Percentiles rank a stretch among this genome's conserved stretches.
Conservation (phyloP, 2,888 invertebrate genomes). For the Lymantria monacha region DNA sequence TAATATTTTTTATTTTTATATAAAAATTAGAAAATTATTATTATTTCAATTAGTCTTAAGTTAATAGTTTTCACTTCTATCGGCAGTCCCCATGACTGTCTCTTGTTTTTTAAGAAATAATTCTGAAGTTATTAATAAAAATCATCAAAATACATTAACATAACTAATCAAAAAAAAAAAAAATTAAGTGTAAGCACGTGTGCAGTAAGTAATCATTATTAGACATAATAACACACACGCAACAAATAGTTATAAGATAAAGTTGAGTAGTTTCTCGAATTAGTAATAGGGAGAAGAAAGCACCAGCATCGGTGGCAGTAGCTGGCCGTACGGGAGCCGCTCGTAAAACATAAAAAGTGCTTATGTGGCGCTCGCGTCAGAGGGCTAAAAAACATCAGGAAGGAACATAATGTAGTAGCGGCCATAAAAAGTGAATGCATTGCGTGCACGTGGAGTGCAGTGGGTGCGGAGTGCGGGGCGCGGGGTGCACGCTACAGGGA, state of each 20-base stretch:
- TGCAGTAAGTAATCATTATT: constrained; percentile 4
- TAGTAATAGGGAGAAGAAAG: constrained; percentile 62
- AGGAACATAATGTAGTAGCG: constrained; percentile 79
- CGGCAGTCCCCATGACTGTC: too few species aligned
- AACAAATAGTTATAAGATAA: constrained; percentile 32
- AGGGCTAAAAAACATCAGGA: constrained; percentile 73
- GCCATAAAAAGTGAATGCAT: constrained; percentile 78
- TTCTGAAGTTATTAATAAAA: too few species aligned
- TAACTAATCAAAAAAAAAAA: too few species aligned
- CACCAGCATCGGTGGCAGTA: constrained; percentile 46
- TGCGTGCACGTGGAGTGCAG: constrained; percentile 77
- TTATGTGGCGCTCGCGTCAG: constrained; percentile 71
- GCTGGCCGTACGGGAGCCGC: constrained; percentile 60
- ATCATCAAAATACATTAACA: too few species aligned
- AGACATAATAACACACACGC: constrained; percentile 22
- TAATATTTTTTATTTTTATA: too few species aligned
- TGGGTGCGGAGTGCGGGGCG: constrained; percentile 37
- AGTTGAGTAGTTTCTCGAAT: constrained; percentile 51
- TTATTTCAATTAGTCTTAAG: too few species aligned
- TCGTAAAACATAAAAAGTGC: constrained; percentile 78
- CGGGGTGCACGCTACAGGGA: constrained; percentile 33
- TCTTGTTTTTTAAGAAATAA: too few species aligned
- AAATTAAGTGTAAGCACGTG: not conserved
- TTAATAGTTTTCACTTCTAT: too few species aligned
- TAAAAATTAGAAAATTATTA: too few species aligned